Percentiles rank a stretch among this genome's conserved stretches.
Conservation (phyloP, 1,140 invertebrate species). For the Procambarus virginalis region DNA sequence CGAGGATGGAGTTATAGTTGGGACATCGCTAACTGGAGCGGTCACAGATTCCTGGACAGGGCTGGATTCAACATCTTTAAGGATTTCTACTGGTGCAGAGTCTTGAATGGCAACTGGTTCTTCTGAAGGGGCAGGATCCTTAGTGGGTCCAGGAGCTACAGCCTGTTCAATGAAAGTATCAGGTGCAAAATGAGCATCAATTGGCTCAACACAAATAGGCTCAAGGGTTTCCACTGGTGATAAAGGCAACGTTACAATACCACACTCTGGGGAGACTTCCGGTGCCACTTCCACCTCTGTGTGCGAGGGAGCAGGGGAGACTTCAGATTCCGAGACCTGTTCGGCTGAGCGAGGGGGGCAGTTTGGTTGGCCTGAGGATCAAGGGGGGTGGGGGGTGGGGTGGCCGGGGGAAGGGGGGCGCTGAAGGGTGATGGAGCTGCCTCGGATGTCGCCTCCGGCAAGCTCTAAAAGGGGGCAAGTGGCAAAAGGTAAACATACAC, state of each 20-base stretch:
- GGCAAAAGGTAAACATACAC: conserved; percentile 61
- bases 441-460: conserved; percentile 61
- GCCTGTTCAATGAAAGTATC: conserved; percentile 61
- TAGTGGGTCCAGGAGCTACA: conserved; percentile 12
- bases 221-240: conserved; percentile 36
- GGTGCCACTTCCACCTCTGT: conserved; percentile 54
- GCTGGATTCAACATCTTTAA: conserved; percentile 8
- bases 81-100: conserved; percentile 13
- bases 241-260: conserved; percentile 18
- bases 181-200: conserved; percentile 37
- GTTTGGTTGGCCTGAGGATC: conserved; percentile 63
- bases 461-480: conserved; percentile 64
- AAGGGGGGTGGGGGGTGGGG: conserved; percentile 63
- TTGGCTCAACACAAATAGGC: conserved; percentile 4
- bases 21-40: conserved; percentile 8
- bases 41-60: conserved; percentile 47
- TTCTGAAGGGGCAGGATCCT: not conserved
- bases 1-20: conserved; percentile 5
- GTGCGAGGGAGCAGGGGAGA: conserved; percentile 60
- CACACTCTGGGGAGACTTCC: conserved; percentile 55
- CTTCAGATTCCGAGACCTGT: conserved; percentile 67
- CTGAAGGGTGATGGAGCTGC: conserved; percentile 59
- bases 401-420: conserved; percentile 57
- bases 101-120: not conserved
- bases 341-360: conserved; percentile 66